phyloP scores from a whole-genome alignment of 2,888 invertebrate genomes.

The Andrena bucephala region DNA sequence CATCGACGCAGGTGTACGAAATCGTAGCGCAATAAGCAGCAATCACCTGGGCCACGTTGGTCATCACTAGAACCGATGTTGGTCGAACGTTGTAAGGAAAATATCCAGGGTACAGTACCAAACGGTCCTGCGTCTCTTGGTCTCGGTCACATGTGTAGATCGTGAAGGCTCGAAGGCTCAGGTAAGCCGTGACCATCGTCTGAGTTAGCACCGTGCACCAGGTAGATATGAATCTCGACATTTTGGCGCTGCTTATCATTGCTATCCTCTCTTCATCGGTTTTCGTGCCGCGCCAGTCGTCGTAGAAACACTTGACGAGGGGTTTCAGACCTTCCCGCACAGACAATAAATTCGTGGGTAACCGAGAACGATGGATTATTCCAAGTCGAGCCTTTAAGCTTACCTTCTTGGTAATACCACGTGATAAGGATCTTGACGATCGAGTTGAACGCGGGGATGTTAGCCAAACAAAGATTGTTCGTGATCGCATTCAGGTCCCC shows the following conservation, averaged over 20 bases:
- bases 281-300: neutral
- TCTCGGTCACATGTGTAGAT: neutral
- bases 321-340: neutral
- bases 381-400: neutral
- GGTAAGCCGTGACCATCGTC: neutral
- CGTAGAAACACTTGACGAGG: constrained; percentile 6
- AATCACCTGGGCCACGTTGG: neutral
- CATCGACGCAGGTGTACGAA: constrained; percentile 1
- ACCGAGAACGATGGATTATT: no score
- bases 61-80: neutral
- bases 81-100: constrained; percentile 5
- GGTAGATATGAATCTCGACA: neutral
- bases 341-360: neutral
- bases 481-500: neutral
- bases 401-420: constrained; percentile 3
- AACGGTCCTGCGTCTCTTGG: neutral
- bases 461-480: neutral
- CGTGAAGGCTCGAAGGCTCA: neutral
- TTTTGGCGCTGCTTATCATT: neutral
- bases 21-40: neutral
- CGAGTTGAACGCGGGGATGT: neutral
- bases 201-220: neutral
- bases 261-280: neutral
- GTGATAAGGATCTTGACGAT: neutral
- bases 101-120: constrained; percentile 5